phyloP scores from a whole-genome alignment of 2,113 vertebrate species.

The Proteles cristata region DNA sequence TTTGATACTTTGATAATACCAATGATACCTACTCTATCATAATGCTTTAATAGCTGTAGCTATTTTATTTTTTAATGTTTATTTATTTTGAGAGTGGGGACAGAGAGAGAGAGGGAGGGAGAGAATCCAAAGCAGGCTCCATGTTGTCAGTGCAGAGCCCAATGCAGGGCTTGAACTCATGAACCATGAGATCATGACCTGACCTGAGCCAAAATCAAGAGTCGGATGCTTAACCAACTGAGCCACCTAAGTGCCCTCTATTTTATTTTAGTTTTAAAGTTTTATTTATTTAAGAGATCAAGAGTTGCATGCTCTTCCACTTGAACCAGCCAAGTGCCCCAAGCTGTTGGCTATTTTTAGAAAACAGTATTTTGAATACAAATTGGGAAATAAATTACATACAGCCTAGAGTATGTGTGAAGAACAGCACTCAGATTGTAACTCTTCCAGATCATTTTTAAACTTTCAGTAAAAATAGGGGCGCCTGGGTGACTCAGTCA shows the following conservation, averaged over 20 bases:
- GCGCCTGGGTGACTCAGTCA: too few relatives aligned
- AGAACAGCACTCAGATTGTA: not conserved
- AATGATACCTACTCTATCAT: not conserved
- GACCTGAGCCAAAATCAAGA: not conserved
- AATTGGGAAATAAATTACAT: not conserved
- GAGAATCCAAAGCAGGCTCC: not conserved
- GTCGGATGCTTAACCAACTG: not conserved
- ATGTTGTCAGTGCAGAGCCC: not conserved
- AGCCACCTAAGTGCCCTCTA: not conserved
- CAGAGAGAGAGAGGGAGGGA: not conserved
- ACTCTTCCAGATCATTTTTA: not conserved
- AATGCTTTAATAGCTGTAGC: not conserved
- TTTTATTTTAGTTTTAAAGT: not conserved
- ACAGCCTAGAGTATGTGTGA: not conserved
- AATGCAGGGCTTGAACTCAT: not conserved
- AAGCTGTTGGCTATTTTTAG: not conserved
- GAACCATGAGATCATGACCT: not conserved
- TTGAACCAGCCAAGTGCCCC: not conserved
- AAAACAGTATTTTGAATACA: not conserved
- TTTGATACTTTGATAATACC: not conserved
- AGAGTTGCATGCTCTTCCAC: not conserved
- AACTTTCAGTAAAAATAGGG: not conserved
- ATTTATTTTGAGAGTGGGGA: not conserved
- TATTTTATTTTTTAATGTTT: not conserved
- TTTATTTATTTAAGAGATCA: not conserved